A percentile compares a stretch with the other conserved stretches of the same genome.
phyloP scores from a whole-genome alignment of 2,888 invertebrate species.

The Andrena chrysosceles region DNA sequence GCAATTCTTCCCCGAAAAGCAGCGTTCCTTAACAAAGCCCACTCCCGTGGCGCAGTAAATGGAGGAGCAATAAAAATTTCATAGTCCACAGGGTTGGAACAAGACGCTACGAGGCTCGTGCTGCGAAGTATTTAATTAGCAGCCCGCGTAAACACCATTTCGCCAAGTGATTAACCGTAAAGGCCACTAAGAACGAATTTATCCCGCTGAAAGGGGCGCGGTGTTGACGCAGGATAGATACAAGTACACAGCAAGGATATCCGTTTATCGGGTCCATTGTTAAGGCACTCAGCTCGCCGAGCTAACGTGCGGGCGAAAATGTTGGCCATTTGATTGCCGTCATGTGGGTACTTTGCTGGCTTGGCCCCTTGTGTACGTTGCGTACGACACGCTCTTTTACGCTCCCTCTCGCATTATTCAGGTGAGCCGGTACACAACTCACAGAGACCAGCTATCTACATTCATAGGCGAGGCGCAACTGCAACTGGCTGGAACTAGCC shows the following conservation, averaged over 20 bases:
- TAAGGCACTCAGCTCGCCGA: constrained; percentile 31
- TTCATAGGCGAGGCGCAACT: constrained; percentile 26
- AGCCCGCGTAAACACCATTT: constrained; percentile 12
- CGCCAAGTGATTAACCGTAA: constrained; percentile 36
- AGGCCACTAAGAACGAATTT: constrained; percentile 43
- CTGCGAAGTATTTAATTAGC: constrained; percentile 36
- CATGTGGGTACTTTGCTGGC: constrained; percentile 48
- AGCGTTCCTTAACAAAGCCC: background rate
- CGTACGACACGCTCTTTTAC: constrained; percentile 42
- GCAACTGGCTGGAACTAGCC: constrained; percentile 14
- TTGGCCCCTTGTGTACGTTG: constrained; percentile 24
- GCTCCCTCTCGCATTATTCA: constrained; percentile 42
- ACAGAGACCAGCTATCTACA: constrained; percentile 28
- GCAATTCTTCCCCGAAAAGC: background rate
- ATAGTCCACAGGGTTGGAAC: background rate
- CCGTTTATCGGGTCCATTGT: constrained; percentile 59
- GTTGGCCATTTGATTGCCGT: constrained; percentile 66
- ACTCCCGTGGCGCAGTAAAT: background rate
- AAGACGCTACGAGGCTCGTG: background rate
- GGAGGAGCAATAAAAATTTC: background rate
- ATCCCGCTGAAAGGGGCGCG: constrained; percentile 7
- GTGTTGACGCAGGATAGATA: constrained; percentile 33
- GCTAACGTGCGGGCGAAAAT: constrained; percentile 42
- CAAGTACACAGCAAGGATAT: constrained; percentile 43
- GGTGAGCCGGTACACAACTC: constrained; percentile 10